A percentile compares a stretch with the other conserved stretches of the same genome.
Evolutionary conservation across 2,113 vertebrate genomes (phyloP).

Genomic region (Zosterops pallidus): DNA sequence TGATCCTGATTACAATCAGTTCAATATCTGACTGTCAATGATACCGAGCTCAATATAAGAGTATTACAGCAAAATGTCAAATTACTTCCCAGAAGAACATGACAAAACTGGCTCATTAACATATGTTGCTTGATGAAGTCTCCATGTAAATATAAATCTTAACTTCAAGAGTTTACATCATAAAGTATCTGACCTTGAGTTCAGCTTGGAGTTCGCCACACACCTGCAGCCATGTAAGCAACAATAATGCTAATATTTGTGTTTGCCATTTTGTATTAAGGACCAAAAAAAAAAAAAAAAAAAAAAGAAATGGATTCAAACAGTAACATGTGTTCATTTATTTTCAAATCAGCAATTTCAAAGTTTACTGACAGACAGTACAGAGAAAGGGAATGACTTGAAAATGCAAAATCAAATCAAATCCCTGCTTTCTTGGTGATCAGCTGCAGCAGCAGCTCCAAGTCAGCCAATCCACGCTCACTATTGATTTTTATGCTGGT

Average conservation of each 20-base stretch:
- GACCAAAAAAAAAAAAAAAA: background rate
- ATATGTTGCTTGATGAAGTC: slow-evolving; percentile 28
- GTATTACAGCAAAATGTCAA: slow-evolving; percentile 43
- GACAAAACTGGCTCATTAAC: slow-evolving; percentile 33
- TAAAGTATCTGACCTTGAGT: slow-evolving; percentile 62
- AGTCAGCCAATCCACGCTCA: slow-evolving; percentile 11
- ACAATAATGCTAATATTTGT: slow-evolving; percentile 37
- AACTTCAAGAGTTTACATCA: slow-evolving; percentile 36
- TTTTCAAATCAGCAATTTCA: slow-evolving; percentile 60
- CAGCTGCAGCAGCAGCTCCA: slow-evolving; percentile 54
- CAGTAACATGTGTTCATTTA: slow-evolving; percentile 51
- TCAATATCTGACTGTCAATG: slow-evolving; percentile 20
- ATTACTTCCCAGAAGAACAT: slow-evolving; percentile 52
- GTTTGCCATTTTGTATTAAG: slow-evolving; percentile 10
- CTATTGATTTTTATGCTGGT: slow-evolving; percentile 67
- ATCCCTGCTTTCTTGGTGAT: slow-evolving; percentile 52
- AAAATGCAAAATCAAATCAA: slow-evolving; percentile 64
- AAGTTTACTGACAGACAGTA: slow-evolving; percentile 55
- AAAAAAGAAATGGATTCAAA: slow-evolving; percentile 38
- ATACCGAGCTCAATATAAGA: slow-evolving; percentile 6
- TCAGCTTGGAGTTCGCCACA: slow-evolving; percentile 41
- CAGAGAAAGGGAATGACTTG: slow-evolving; percentile 38
- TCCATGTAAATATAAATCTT: slow-evolving; percentile 45
- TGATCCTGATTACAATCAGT: slow-evolving; percentile 20
- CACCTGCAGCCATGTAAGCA: slow-evolving; percentile 56